Evolutionary conservation across 2,888 invertebrate genomes (phyloP).

Genomic region (Sarcophaga caerulescens): DNA sequence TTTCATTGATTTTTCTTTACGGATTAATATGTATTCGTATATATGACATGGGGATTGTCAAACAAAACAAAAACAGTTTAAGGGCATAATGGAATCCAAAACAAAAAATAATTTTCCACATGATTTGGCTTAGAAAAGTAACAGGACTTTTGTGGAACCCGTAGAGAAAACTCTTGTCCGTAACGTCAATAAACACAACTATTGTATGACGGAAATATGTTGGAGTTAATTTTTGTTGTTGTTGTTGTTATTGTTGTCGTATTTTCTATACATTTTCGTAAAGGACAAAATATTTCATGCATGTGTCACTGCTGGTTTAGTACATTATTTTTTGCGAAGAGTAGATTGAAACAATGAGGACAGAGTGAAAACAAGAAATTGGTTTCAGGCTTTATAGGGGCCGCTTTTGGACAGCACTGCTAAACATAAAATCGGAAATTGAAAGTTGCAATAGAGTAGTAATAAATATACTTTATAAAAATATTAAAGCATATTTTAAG

Average conservation of each 20-base stretch:
- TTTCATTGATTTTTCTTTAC: neutral
- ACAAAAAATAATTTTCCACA: constrained; percentile 35
- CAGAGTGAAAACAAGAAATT: constrained; percentile 7
- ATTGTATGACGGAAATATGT: neutral
- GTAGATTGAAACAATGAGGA: neutral
- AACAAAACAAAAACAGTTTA: neutral
- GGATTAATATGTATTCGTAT: neutral
- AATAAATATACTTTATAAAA: too few species aligned
- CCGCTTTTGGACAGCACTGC: neutral
- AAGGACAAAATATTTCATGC: constrained; percentile 3
- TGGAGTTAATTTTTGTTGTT: constrained; percentile 9
- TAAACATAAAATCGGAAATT: neutral
- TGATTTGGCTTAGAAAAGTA: constrained; percentile 12
- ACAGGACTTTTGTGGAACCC: too few species aligned
- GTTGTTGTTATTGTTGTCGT: neutral
- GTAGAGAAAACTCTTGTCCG: neutral
- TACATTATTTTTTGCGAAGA: neutral
- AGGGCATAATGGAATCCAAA: neutral
- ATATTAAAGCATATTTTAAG: too few species aligned
- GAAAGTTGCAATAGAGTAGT: neutral
- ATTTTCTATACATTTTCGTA: neutral
- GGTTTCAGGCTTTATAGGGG: neutral
- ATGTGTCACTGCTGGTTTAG: neutral
- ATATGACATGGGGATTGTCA: neutral
- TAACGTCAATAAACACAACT: neutral